Conservation (phyloP, 2,888 invertebrate genomes). For the Lithodes maja region DNA sequence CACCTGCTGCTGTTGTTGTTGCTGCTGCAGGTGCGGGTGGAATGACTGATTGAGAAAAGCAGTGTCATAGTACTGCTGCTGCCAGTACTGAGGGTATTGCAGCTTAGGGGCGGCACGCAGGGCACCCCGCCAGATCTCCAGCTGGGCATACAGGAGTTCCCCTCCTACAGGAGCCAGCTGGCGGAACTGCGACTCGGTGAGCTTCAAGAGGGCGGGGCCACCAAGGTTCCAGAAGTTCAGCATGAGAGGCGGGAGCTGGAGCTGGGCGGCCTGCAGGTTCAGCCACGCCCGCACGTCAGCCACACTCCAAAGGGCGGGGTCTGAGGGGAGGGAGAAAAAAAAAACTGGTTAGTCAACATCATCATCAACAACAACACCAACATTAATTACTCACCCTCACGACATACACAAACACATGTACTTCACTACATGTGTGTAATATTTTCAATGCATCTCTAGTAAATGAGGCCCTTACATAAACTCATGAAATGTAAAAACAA, state of each 20-base stretch:
- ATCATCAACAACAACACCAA: conserved; percentile 4
- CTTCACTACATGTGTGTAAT: not conserved
- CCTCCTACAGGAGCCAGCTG: conserved; percentile 62
- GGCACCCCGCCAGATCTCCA: conserved; percentile 67
- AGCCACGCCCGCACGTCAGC: conserved; percentile 61
- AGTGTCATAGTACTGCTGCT: not conserved
- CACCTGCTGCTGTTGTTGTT: conserved; percentile 28
- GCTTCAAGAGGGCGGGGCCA: conserved; percentile 51
- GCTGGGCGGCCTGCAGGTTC: conserved; percentile 59
- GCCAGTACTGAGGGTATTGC: conserved; percentile 19
- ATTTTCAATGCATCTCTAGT: not conserved
- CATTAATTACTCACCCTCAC: not conserved
- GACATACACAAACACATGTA: not conserved
- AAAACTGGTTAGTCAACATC: not conserved
- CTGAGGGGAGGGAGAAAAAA: conserved; percentile 33
- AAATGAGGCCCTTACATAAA: no score
- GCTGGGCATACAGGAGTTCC: conserved; percentile 62
- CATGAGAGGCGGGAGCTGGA: conserved; percentile 52
- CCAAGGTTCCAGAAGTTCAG: conserved; percentile 58
- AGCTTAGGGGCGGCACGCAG: conserved; percentile 44
- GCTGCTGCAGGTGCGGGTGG: conserved; percentile 28
- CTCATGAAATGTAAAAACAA: no score
- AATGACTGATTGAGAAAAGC: not conserved
- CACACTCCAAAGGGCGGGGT: conserved; percentile 61
- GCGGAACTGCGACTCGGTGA: conserved; percentile 65